Evolutionary conservation across 2,113 vertebrate genomes (phyloP).

Genomic region (Drymodes brunneopygia): DNA sequence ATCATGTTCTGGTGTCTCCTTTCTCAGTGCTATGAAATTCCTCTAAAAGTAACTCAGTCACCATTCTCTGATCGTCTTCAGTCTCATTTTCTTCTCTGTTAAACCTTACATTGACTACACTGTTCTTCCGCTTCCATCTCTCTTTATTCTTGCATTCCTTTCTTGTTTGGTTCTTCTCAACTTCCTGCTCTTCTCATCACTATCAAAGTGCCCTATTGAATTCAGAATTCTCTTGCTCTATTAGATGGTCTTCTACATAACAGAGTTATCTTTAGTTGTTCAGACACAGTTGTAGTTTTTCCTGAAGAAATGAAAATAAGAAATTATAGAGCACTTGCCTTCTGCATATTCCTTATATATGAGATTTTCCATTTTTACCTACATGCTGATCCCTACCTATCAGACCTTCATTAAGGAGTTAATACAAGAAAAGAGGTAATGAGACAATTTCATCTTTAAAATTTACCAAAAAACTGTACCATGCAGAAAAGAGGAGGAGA

Average conservation of each 20-base stretch:
- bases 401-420: neutral
- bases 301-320: constrained; percentile 5
- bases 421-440: neutral
- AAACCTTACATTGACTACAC: neutral
- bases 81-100: neutral
- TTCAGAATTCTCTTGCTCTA: neutral
- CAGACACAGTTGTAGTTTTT: neutral
- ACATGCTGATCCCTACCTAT: neutral
- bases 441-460: neutral
- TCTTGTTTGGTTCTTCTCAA: neutral
- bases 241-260: neutral
- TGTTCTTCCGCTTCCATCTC: neutral
- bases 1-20: neutral
- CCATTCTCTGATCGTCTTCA: neutral
- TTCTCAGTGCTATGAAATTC: neutral
- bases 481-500: neutral
- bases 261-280: neutral
- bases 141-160: neutral
- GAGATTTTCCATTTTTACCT: neutral
- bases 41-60: neutral
- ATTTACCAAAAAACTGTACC: neutral
- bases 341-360: neutral
- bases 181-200: neutral
- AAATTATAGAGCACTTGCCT: neutral
- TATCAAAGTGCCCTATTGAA: neutral